Evolutionary conservation across 2,888 invertebrate genomes (phyloP).

Genomic region (Eupithecia subumbrata): DNA sequence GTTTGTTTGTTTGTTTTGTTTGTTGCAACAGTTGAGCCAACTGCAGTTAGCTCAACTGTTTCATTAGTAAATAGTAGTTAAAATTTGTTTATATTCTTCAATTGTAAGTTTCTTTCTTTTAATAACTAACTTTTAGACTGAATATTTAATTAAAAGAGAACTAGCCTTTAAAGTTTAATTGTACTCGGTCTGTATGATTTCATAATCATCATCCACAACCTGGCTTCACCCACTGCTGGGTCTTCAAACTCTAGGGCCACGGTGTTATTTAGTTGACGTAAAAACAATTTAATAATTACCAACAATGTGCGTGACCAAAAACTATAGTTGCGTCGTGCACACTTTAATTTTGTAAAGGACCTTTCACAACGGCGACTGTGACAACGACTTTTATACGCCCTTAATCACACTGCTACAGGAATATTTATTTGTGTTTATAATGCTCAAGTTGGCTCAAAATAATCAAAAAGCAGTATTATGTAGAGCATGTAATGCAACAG

Average conservation of each 20-base stretch:
- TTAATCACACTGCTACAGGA: background rate
- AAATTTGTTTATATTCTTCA: no score
- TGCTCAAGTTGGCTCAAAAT: background rate
- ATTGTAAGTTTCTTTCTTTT: no score
- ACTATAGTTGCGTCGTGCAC: constrained; percentile 25
- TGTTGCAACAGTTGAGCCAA: no score
- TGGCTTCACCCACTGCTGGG: background rate
- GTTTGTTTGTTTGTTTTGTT: no score
- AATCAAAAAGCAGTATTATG: background rate
- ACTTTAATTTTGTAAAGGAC: constrained; percentile 31
- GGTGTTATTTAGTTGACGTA: background rate
- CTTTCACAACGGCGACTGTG: background rate
- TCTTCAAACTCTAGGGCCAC: background rate
- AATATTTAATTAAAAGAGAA: background rate
- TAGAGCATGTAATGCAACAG: background rate
- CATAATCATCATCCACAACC: background rate
- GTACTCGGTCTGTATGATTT: background rate
- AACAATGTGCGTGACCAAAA: constrained; percentile 40
- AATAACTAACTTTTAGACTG: background rate
- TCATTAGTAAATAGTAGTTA: no score
- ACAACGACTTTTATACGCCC: background rate
- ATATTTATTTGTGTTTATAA: background rate
- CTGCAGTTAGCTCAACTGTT: no score
- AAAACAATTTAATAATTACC: constrained; percentile 3
- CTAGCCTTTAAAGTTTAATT: no score